phyloP scores from a whole-genome alignment of 2,113 vertebrate species.

The Neogale vison region DNA sequence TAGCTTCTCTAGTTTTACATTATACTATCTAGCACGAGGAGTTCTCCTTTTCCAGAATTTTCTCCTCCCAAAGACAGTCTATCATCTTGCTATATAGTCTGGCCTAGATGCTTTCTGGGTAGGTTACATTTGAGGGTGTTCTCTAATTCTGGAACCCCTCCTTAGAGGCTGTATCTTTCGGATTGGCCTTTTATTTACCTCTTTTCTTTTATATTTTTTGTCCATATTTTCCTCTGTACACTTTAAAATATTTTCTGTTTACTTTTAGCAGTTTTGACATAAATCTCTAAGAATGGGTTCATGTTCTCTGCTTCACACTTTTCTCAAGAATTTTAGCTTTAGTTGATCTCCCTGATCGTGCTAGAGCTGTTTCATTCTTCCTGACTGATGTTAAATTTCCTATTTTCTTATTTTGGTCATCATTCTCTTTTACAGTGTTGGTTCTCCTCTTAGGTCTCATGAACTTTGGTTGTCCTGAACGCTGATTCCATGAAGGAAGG shows the following conservation, averaged over 20 bases:
- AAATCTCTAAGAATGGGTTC: not conserved
- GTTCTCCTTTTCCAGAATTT: not conserved
- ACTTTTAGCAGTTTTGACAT: not conserved
- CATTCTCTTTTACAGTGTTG: not conserved
- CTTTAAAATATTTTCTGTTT: not conserved
- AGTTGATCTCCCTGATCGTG: not conserved
- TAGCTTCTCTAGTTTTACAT: not conserved
- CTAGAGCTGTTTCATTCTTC: not conserved
- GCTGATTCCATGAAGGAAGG: not conserved
- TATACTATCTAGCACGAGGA: not conserved
- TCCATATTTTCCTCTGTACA: not conserved
- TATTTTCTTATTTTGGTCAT: not conserved
- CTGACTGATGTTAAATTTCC: not conserved
- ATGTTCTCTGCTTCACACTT: not conserved
- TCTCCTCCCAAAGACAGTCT: not conserved
- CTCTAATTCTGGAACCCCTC: not conserved
- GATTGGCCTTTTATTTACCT: not conserved
- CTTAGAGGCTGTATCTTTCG: not conserved
- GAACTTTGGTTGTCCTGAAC: not conserved
- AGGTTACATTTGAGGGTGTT: not conserved
- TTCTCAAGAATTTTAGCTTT: not conserved
- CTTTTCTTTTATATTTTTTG: not conserved
- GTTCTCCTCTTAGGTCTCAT: not conserved
- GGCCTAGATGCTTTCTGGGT: rapidly evolving
- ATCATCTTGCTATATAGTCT: not conserved